Evolutionary conservation across 92 coral and sea anemone species (phyloP), one percentile per base, ranked within the genome.

Genomic region (Scolanthus callimorphus): DNA sequence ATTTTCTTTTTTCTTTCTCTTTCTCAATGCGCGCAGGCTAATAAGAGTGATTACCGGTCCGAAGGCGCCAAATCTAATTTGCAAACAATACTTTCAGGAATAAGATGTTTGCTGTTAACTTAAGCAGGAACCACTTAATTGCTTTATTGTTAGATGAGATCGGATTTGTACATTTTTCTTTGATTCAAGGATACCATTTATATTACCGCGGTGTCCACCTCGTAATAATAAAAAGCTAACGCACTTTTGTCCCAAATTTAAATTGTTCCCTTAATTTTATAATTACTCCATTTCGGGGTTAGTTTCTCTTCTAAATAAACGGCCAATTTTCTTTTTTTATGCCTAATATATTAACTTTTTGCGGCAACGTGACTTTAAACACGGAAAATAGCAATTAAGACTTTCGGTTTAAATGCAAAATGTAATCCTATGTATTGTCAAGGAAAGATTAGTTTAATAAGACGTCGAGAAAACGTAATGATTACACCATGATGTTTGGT

Each of bases 31-130:
- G 22, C 52, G 24, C 34, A 21, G 27, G 29, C 25, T 38, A 20
- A 58, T 58, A 58, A 59, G 0, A 17, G 4, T 59, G 25, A 59
- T 59, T 59, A 59, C 65, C 65, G 65, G 65, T 21, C 29, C 17
- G 17, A n/a, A 13, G 41, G 12, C n/a, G 4, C 47, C 19, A 37
- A 59, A 39, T 21, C 65, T 39, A 49, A 59, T 59, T 59, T 39
- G 34, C 65, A 21, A 39, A 59, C 65, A 59, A 30, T 59, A 59
- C 22, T 24, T 59, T 25, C 47, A 4, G 26, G 4, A 19, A 28
- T 57, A 22, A 25, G 34, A 57, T 57, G 24, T 34, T 30, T 34
- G 24, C 26, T 31, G 27, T 34, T 9, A 17, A 34, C 50, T 59
- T 41, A 11, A 59, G 4, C n/a, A 20, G 1, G 2, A 26, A 20